Conservation (phyloP, 2,797 vertebrate genomes). For the Gallinago stenura region DNA sequence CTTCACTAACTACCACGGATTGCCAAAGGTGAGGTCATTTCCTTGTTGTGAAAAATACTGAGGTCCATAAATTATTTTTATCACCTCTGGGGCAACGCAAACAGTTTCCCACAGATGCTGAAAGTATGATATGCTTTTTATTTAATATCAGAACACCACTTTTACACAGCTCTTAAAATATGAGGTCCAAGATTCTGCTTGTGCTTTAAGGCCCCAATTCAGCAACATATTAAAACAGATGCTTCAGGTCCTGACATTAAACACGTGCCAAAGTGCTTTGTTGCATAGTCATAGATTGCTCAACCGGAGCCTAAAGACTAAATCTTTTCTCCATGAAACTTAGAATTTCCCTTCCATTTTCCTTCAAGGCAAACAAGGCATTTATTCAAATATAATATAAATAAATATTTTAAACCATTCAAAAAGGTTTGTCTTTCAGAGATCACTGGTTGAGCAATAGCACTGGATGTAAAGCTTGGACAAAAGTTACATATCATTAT, state of each 20-base stretch:
- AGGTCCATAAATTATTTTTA: conserved; percentile 82
- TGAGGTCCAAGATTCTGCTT: conserved; percentile 26
- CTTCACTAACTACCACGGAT: conserved; percentile 76
- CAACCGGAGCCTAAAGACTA: conserved; percentile 9
- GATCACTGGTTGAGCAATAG: not conserved
- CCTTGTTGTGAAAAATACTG: conserved; percentile 78
- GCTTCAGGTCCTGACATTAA: conserved; percentile 44
- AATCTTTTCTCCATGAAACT: not conserved
- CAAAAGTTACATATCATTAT: not conserved
- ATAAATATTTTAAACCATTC: not conserved
- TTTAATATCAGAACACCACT: conserved; percentile 68
- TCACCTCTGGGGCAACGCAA: conserved; percentile 76
- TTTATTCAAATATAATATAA: conserved; percentile 15
- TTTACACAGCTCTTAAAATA: conserved; percentile 64
- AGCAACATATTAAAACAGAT: conserved; percentile 59
- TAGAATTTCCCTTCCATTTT: not conserved
- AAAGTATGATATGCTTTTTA: conserved; percentile 59
- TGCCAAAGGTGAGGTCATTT: conserved; percentile 82
- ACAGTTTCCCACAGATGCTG: conserved; percentile 79
- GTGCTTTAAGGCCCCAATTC: conserved; percentile 40
- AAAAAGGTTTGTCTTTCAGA: not conserved
- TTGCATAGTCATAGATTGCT: conserved; percentile 14
- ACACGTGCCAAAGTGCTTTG: conserved; percentile 53
- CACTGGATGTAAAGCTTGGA: not conserved
- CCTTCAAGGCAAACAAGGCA: not conserved